phyloP scores from a whole-genome alignment of 2,113 vertebrate genomes.

The Lamprologus speciosus region DNA sequence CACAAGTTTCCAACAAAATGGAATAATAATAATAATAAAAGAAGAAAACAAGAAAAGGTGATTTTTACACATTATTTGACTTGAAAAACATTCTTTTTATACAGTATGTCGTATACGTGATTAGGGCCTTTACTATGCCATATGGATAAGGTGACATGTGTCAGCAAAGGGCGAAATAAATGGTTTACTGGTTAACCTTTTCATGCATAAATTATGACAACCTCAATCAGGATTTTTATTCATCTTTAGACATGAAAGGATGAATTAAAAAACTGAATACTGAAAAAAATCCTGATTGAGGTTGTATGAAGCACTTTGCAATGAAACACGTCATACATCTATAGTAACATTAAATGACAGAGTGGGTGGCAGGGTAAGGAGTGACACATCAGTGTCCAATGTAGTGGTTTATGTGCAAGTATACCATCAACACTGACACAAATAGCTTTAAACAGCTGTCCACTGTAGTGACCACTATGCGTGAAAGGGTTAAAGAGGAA shows the following conservation, averaged over 20 bases:
- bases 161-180: background rate
- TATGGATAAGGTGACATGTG: background rate
- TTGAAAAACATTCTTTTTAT: background rate
- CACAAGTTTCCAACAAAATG: background rate
- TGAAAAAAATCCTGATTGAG: background rate
- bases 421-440: background rate
- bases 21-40: background rate
- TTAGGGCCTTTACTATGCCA: background rate
- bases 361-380: background rate
- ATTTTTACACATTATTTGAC: background rate
- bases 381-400: background rate
- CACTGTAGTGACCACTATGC: background rate
- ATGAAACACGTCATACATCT: background rate
- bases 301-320: background rate
- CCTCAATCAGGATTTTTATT: background rate
- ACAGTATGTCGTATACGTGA: rapidly evolving
- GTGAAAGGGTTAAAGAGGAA: background rate
- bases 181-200: background rate
- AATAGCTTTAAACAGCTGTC: background rate
- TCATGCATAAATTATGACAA: background rate
- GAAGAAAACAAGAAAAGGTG: background rate
- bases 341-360: background rate
- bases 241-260: background rate
- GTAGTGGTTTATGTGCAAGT: background rate
- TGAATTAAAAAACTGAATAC: background rate